A percentile compares a stretch with the other conserved stretches of the same genome.
Evolutionary conservation across 30 jellyfish, hydroid and myxozoan genomes (phyloP).

Genomic region (Phacellophora camtschatica): DNA sequence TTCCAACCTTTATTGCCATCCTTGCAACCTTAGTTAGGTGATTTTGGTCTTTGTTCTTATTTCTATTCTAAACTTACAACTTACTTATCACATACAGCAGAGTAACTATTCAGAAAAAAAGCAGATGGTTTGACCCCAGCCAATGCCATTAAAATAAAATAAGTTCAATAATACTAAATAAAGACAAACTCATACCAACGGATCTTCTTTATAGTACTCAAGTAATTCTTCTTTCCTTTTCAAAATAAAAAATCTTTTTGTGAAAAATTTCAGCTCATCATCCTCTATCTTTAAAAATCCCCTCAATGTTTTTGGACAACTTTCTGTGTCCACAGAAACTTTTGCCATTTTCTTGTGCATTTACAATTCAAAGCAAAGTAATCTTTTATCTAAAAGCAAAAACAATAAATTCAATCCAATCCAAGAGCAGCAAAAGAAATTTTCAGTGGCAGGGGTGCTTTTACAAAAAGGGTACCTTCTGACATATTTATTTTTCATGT

Average conservation of each 20-base stretch:
- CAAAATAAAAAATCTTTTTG: slow-evolving; percentile 61
- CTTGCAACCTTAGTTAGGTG: no score
- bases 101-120: no score
- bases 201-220: slow-evolving; percentile 62
- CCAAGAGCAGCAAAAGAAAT: background rate
- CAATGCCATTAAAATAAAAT: no score
- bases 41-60: no score
- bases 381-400: background rate
- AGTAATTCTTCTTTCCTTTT: slow-evolving; percentile 6
- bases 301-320: slow-evolving; percentile 10
- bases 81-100: no score
- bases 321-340: slow-evolving; percentile 25
- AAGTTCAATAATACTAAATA: background rate
- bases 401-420: background rate
- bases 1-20: no score
- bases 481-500: no score
- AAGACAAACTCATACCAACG: slow-evolving; percentile 29
- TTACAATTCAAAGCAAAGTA: background rate
- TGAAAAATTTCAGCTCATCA: slow-evolving; percentile 55
- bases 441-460: background rate
- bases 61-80: no score
- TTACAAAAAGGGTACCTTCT: no score
- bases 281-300: slow-evolving; percentile 56
- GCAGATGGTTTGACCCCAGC: no score
- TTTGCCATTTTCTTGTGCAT: background rate